A percentile compares a stretch with the other conserved stretches of the same genome.
Evolutionary conservation across 1,140 invertebrate species (phyloP).

Genomic region (Diachasmimorpha longicaudata): DNA sequence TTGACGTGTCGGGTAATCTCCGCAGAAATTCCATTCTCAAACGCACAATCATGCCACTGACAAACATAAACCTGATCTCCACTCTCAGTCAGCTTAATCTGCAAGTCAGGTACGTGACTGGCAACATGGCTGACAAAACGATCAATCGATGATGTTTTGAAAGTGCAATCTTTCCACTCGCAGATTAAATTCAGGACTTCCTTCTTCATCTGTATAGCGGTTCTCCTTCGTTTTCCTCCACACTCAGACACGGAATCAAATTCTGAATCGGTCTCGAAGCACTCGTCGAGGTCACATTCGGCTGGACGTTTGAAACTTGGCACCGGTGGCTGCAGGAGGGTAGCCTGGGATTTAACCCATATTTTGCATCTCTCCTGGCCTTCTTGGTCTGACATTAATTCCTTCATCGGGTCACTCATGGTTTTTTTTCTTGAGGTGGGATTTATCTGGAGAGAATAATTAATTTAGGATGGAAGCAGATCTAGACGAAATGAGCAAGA

Average conservation of each 20-base stretch:
- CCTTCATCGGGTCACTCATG: conserved; percentile 37
- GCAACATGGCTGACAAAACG: conserved; percentile 54
- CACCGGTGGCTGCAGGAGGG: conserved; percentile 26
- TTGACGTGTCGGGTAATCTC: conserved; percentile 74
- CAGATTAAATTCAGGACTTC: conserved; percentile 51
- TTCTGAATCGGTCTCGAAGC: conserved; percentile 53
- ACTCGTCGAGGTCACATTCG: conserved; percentile 40
- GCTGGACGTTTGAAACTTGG: conserved; percentile 31
- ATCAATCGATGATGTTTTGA: conserved; percentile 37
- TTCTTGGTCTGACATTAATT: conserved; percentile 43
- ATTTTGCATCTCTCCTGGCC: conserved; percentile 48
- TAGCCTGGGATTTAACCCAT: conserved; percentile 49
- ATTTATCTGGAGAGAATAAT: background rate
- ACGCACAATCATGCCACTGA: conserved; percentile 70
- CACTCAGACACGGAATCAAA: conserved; percentile 59
- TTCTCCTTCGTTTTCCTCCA: conserved; percentile 47
- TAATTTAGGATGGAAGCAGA: too few species aligned
- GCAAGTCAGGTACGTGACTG: conserved; percentile 48
- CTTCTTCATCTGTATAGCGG: conserved; percentile 42
- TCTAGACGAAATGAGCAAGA: too few species aligned
- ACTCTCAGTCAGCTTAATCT: conserved; percentile 42
- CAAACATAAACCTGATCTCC: conserved; percentile 64
- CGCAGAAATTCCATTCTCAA: conserved; percentile 59
- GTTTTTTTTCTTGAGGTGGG: background rate
- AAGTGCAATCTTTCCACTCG: conserved; percentile 53